Conservation (phyloP, 2,888 invertebrate genomes). For the Leptinotarsa juncta region DNA sequence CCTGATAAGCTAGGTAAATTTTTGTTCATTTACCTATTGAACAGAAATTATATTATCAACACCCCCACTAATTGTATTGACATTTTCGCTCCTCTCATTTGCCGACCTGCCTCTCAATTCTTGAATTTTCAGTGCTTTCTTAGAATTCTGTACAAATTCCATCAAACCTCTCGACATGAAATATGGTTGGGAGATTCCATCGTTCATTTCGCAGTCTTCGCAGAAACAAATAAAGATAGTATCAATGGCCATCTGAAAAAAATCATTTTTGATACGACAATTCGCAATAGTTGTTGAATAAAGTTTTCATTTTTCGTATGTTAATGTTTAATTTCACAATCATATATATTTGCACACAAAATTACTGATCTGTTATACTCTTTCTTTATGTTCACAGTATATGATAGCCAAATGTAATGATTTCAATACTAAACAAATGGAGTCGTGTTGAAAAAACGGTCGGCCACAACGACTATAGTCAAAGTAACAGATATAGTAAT, state of each 20-base stretch:
- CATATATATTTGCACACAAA: too few species aligned
- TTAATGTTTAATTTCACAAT: too few species aligned
- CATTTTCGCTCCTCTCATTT: conserved; percentile 31
- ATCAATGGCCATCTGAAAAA: conserved; percentile 75
- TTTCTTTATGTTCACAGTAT: too few species aligned
- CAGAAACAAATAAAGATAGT: conserved; percentile 78
- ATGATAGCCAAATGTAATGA: too few species aligned
- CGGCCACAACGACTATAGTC: too few species aligned
- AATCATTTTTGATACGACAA: conserved; percentile 15
- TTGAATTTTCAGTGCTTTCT: conserved; percentile 64
- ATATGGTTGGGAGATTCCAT: conserved; percentile 72
- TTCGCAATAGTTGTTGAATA: too few species aligned
- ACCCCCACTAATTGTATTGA: conserved; percentile 39
- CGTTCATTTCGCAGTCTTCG: conserved; percentile 75
- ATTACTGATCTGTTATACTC: too few species aligned
- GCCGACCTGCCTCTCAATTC: conserved; percentile 38
- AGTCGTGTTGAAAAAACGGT: too few species aligned
- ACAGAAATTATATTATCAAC: conserved; percentile 11
- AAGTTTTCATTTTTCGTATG: too few species aligned
- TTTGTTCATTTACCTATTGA: neutral
- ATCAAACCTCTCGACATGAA: conserved; percentile 76
- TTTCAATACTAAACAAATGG: too few species aligned
- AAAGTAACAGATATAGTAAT: too few species aligned
- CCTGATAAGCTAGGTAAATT: too few species aligned
- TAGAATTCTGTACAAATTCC: conserved; percentile 75